These are phyloP conservation scores for Stictonetta naevosa DNA, from an alignment of 2,113 vertebrate species.

Conservation along the genomic window DNA sequence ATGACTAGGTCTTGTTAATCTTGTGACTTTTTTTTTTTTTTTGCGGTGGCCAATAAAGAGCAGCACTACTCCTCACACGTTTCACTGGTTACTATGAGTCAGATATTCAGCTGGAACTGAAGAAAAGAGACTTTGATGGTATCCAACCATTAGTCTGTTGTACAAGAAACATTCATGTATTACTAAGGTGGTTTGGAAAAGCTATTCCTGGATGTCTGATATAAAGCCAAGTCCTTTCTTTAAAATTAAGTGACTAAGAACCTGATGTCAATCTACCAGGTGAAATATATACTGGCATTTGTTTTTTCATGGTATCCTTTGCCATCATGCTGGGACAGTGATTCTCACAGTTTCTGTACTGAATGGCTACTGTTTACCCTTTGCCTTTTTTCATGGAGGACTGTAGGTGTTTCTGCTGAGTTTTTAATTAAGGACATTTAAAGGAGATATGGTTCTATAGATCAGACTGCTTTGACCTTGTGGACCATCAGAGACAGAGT, in stretches of 20 bases:
- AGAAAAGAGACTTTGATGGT: background rate
- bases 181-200: background rate
- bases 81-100: background rate
- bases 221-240: background rate
- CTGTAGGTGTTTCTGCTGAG: background rate
- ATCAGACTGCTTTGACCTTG: background rate
- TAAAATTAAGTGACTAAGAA: background rate
- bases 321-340: background rate
- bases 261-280: background rate
- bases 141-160: background rate
- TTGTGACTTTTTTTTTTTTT: fast-evolving
- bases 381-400: background rate
- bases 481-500: slow-evolving; percentile 16
- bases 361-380: background rate
- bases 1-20: background rate
- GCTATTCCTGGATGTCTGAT: background rate
- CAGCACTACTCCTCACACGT: background rate
- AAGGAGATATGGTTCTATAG: background rate
- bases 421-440: slow-evolving; percentile 7
- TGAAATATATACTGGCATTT: background rate
- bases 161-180: background rate
- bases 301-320: background rate
- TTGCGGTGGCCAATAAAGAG: background rate
- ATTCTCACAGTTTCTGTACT: background rate
- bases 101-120: background rate